phyloP scores from a whole-genome alignment of 1,140 invertebrate genomes.

The Carcinoscorpius rotundicauda region DNA sequence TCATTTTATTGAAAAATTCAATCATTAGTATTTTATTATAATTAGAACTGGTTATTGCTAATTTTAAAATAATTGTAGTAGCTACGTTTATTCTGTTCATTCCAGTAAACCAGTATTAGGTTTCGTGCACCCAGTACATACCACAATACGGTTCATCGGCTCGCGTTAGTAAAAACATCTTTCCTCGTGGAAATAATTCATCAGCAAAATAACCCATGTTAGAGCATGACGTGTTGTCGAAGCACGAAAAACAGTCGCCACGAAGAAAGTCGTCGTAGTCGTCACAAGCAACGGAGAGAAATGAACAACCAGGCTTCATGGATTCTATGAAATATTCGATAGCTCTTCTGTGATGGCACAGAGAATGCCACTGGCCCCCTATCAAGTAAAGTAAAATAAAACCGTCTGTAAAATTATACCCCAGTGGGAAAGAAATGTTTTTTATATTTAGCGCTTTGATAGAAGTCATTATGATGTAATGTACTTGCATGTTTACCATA shows the following conservation, averaged over 20 bases:
- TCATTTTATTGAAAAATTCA: not conserved
- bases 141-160: slow-evolving; percentile 87
- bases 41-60: not conserved
- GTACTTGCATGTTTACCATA: too few species aligned
- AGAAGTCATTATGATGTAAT: too few species aligned
- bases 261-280: slow-evolving; percentile 70
- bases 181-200: slow-evolving; percentile 50
- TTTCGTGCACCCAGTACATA: slow-evolving; percentile 29
- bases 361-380: slow-evolving; percentile 66
- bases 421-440: too few species aligned
- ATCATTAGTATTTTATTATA: not conserved
- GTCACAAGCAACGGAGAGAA: slow-evolving; percentile 74
- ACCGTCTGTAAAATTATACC: not conserved
- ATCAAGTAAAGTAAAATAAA: not conserved
- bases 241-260: slow-evolving; percentile 58
- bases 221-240: slow-evolving; percentile 47
- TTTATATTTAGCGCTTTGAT: too few species aligned
- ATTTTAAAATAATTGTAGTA: not conserved
- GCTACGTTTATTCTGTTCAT: too few species aligned
- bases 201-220: slow-evolving; percentile 92
- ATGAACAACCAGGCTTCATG: slow-evolving; percentile 73
- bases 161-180: slow-evolving; percentile 66
- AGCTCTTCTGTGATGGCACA: slow-evolving; percentile 81
- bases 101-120: too few species aligned
- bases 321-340: slow-evolving; percentile 91